A percentile compares a stretch with the other conserved stretches of the same genome.
Evolutionary conservation across 2,888 invertebrate genomes (phyloP).

Genomic region (Harpalus rufipes): DNA sequence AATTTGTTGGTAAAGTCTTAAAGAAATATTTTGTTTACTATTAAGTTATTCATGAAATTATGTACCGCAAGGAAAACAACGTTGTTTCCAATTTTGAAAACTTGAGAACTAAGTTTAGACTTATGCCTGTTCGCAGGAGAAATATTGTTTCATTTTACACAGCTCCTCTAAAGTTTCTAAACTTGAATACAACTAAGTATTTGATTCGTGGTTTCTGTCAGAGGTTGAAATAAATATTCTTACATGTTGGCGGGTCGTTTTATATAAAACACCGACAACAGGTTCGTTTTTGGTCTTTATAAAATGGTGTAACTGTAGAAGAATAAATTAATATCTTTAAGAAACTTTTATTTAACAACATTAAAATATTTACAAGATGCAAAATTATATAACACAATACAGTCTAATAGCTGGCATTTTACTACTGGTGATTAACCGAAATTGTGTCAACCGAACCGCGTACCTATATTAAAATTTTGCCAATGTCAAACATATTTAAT

Average conservation of each 20-base stretch:
- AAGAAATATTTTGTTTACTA: conserved; percentile 53
- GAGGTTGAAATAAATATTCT: conserved; percentile 32
- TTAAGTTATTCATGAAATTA: conserved; percentile 52
- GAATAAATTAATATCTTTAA: too few relatives aligned
- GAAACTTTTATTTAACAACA: too few relatives aligned
- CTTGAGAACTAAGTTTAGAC: conserved; percentile 42
- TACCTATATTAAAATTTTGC: too few relatives aligned
- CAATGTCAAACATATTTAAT: too few relatives aligned
- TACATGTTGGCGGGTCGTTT: neutral
- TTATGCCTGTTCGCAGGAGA: conserved; percentile 40
- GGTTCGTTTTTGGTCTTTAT: neutral
- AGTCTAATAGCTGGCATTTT: too few relatives aligned
- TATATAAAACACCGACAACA: neutral
- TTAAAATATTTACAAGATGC: too few relatives aligned
- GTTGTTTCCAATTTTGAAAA: conserved; percentile 44
- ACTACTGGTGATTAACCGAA: too few relatives aligned
- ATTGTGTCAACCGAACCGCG: too few relatives aligned
- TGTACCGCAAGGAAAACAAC: conserved; percentile 49
- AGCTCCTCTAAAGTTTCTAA: conserved; percentile 29
- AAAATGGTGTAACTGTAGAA: too few relatives aligned
- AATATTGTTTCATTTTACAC: conserved; percentile 46
- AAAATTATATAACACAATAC: too few relatives aligned
- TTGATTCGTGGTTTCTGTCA: conserved; percentile 33
- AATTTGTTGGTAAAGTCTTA: conserved; percentile 18
- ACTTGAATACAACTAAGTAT: conserved; percentile 30